Evolutionary conservation across 1,140 invertebrate species (phyloP), one percentile per base, ranked within the genome.

Genomic region (Leptinotarsa undecemlineata): DNA sequence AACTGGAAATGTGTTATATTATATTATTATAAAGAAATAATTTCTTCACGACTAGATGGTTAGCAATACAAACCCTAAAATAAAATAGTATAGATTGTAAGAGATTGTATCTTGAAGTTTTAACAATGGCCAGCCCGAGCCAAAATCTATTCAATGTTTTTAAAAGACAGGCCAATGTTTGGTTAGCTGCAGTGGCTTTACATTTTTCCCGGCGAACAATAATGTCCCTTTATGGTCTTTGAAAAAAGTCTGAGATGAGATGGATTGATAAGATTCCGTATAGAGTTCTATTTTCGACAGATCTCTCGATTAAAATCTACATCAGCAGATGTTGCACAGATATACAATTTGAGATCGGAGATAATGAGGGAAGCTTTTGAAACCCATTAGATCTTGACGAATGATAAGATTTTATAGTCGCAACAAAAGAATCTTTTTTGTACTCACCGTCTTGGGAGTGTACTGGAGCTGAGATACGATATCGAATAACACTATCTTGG

Each of bases 1-100:
- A 73, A 77, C 66, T 71, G 47, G 48, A 74, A 81, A 81, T 79
- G 80, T 81, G 81, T 82, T 81, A 82, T 82, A 82, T 82, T 82
- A 82, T 82, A 82, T 81, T 82, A 81, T 81, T 82, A 82, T 81
- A 82, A 82, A 82, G 81, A 82, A 82, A 76, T 82, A 82, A 82
- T 82, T 82, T 82, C 81, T 82, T 82, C 76, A 82, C 81, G 81
- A 81, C 78, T 82, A 82, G 80, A 82, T 81, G 81, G 81, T 80
- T 78, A 78, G 72, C 79, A 73, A 78, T 74, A 76, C 76, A 79
- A 82, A 73, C 75, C 76, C 72, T 57, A 75, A 81, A 78, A 81
- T 77, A 81, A 80, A 79, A 80, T 75, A 77, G 76, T 77, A 72
- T 77, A 82, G 81, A 82, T 80, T 81, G 81, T 81, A 79, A 77